Percentiles rank a stretch among this genome's conserved stretches.
These are phyloP conservation scores for Acleris sparsana DNA, from an alignment of 2,888 invertebrate genomes.

Conservation along the genomic window DNA sequence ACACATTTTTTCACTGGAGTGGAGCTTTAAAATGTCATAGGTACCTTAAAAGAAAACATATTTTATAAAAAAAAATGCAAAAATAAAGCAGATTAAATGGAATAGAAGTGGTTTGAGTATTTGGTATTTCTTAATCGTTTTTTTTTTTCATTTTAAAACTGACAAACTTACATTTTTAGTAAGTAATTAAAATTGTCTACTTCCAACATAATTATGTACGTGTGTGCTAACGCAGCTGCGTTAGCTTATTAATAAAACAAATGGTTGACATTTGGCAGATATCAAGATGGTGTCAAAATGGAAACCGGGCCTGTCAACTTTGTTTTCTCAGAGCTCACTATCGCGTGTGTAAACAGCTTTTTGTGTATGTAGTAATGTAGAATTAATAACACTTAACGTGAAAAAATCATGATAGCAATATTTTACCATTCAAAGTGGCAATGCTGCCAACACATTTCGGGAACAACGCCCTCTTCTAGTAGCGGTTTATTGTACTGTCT, in stretches of 20 bases:
- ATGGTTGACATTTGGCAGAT: constrained; percentile 40
- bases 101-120: constrained; percentile 45
- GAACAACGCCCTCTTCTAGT: no score
- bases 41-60: constrained; percentile 57
- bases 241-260: background rate
- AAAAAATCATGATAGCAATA: background rate
- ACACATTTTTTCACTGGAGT: constrained; percentile 22
- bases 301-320: constrained; percentile 37
- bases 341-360: constrained; percentile 43
- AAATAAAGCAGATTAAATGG: constrained; percentile 10
- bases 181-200: background rate
- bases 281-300: constrained; percentile 44
- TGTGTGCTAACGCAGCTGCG: no score
- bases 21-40: constrained; percentile 40
- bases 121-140: background rate
- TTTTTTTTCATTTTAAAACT: background rate
- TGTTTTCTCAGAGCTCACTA: constrained; percentile 42
- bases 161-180: background rate
- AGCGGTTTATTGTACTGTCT: no score
- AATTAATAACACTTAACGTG: constrained; percentile 17
- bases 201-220: no score
- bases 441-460: no score
- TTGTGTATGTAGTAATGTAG: constrained; percentile 38
- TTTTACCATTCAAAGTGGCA: no score
- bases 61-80: constrained; percentile 40